Conservation (phyloP, 2,797 vertebrate genomes). For the Fistularia commersonii region DNA sequence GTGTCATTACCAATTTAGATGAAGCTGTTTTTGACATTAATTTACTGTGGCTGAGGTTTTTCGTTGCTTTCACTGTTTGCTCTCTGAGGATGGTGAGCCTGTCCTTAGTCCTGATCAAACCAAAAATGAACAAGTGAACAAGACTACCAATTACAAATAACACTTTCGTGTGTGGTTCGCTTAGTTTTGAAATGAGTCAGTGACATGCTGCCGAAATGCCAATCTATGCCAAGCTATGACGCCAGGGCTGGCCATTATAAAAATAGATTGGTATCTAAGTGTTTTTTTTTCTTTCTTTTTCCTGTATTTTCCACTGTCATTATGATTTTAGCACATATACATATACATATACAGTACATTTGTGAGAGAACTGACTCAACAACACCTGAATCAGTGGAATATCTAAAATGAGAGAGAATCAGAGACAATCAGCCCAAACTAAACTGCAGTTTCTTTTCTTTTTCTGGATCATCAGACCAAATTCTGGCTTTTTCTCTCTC, state of each 20-base stretch:
- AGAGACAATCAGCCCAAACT: no score
- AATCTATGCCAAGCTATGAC: slow-evolving; percentile 48
- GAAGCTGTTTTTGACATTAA: slow-evolving; percentile 45
- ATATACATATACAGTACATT: slow-evolving; percentile 11
- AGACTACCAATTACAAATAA: slow-evolving; percentile 27
- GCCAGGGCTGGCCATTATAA: slow-evolving; percentile 38
- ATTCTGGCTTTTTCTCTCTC: no score
- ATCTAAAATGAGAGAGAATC: neutral
- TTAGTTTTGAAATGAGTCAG: slow-evolving; percentile 51
- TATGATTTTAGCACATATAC: neutral
- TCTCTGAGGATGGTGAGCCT: slow-evolving; percentile 17
- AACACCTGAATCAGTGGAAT: slow-evolving; percentile 3
- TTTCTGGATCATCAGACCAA: no score
- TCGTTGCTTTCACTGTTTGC: slow-evolving; percentile 11
- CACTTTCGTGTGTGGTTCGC: slow-evolving; percentile 33
- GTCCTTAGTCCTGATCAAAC: slow-evolving; percentile 19
- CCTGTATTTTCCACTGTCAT: slow-evolving; percentile 36
- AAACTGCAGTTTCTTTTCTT: neutral
- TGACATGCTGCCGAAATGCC: slow-evolving; percentile 49
- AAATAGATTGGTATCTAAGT: slow-evolving; percentile 64
- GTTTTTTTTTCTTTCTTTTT: slow-evolving; percentile 20
- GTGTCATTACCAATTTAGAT: slow-evolving; percentile 69
- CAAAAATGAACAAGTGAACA: slow-evolving; percentile 35
- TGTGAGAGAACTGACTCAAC: slow-evolving; percentile 19
- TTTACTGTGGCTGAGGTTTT: slow-evolving; percentile 20